Evolutionary conservation across 2,113 vertebrate genomes (phyloP).

Genomic region (Columba janthina): DNA sequence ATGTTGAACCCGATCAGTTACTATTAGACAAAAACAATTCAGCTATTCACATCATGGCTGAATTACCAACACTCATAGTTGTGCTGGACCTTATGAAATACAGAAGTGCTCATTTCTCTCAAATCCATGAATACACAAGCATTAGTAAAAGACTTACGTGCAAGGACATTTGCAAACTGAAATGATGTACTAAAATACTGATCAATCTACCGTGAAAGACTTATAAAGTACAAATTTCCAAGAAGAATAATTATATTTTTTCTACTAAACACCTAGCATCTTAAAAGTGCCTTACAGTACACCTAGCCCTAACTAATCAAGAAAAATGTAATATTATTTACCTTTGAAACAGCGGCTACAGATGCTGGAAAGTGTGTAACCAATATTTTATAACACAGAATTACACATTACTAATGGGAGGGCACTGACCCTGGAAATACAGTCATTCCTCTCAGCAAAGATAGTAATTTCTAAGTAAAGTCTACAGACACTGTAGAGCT

Average conservation of each 20-base stretch:
- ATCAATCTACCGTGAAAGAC: not conserved
- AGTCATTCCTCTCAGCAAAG: not conserved
- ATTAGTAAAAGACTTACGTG: not conserved
- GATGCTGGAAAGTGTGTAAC: not conserved
- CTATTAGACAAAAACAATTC: not conserved
- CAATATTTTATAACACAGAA: not conserved
- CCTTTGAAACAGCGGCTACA: not conserved
- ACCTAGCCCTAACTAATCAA: not conserved
- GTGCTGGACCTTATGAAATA: not conserved
- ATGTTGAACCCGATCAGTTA: not conserved
- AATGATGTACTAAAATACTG: not conserved
- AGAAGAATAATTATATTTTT: not conserved
- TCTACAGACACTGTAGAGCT: not conserved
- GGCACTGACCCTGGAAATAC: not conserved
- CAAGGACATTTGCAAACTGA: not conserved
- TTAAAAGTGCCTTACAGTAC: not conserved
- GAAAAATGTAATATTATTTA: not conserved
- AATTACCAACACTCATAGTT: not conserved
- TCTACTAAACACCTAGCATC: not conserved
- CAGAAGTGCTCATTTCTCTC: not conserved
- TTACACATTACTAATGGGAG: not conserved
- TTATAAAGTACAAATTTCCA: not conserved
- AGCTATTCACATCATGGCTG: not conserved
- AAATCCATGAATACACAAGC: not conserved
- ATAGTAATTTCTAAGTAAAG: not conserved